Base-by-base conservation (phyloP, 2,888 invertebrate genomes). In the Odiellus spinosus region DNA sequence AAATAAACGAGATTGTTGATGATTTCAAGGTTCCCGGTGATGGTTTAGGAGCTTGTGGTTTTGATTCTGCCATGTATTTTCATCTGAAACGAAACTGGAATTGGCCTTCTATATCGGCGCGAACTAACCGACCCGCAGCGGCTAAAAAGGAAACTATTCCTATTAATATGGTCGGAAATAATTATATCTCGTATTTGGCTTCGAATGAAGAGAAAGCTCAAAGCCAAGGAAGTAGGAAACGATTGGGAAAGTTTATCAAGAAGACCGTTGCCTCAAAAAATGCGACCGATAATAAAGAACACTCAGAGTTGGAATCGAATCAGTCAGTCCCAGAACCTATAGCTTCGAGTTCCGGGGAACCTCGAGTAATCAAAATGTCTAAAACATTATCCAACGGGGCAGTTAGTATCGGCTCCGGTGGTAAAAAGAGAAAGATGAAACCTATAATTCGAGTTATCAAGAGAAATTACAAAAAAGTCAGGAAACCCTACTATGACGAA, bases 11-110 rank as follows among this genome's bases (percentile, higher is more conserved):
- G 49, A 72, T 74, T 2, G 20, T 58, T 0, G 58, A 59, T 6
- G 59, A 65, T 38, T 80, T 79, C 0, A 59, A 65, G 5, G 66
- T 80, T 32, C 82, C 82, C 0, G 85, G 85, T 0, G 82, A 85
- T 66, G 68, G 69, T 3, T 66, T 71, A 46, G 82, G 81, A 2
- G 80, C 82, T 0, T 80, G 74, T 12, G 82, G 84, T 1, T 66
- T 81, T 0, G 80, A 82, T 61, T 78, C 81, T 0, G 69, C 74
- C 1, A 66, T 82, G 17, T 82, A 76, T 66, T 66, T 76, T 59
- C 67, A 60, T 55, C 59, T 61, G 20, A 57, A 55, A 35, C 48
- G 58, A 5, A 59, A 59, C 46, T 58, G 59, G 59, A 52, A 54
- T 8, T 51, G 45, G 34, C 34, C 33, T 21, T 14, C 10, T 33